These are phyloP conservation scores for Ochropacha duplaris DNA, from an alignment of 2,888 invertebrate species.

Conservation along the genomic window DNA sequence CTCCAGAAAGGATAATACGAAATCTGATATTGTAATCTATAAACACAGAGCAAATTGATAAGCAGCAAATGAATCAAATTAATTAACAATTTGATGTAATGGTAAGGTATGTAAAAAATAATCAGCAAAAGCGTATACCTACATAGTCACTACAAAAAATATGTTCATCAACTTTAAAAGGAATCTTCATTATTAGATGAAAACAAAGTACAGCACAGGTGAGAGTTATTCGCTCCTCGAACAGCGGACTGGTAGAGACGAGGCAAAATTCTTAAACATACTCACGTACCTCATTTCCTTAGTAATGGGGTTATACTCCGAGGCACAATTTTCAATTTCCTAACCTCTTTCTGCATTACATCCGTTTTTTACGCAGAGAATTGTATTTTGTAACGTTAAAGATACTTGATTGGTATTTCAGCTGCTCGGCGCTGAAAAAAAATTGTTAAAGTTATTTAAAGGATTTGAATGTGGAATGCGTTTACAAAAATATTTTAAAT, in stretches of 20 bases:
- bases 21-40: too few species aligned
- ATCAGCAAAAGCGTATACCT: not conserved
- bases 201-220: slow-evolving; percentile 19
- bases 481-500: not conserved
- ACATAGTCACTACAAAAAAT: not conserved
- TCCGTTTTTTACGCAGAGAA: slow-evolving; percentile 51
- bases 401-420: slow-evolving; percentile 26
- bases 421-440: slow-evolving; percentile 18
- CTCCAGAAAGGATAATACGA: too few species aligned
- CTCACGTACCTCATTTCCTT: slow-evolving; percentile 80
- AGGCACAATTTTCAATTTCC: slow-evolving; percentile 80
- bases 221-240: slow-evolving; percentile 27
- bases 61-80: too few species aligned
- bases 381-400: slow-evolving; percentile 43
- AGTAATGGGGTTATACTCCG: slow-evolving; percentile 79
- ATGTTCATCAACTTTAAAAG: not conserved
- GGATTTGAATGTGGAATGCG: not conserved
- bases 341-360: slow-evolving; percentile 72
- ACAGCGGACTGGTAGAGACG: slow-evolving; percentile 30
- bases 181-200: not conserved
- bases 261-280: slow-evolving; percentile 65
- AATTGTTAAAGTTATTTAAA: not conserved
- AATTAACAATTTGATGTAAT: too few species aligned
- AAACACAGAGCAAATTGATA: too few species aligned
- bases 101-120: not conserved